A percentile compares a stretch with the other conserved stretches of the same genome.
phyloP scores from a whole-genome alignment of 2,797 vertebrate species.

The Trachops cirrhosus region DNA sequence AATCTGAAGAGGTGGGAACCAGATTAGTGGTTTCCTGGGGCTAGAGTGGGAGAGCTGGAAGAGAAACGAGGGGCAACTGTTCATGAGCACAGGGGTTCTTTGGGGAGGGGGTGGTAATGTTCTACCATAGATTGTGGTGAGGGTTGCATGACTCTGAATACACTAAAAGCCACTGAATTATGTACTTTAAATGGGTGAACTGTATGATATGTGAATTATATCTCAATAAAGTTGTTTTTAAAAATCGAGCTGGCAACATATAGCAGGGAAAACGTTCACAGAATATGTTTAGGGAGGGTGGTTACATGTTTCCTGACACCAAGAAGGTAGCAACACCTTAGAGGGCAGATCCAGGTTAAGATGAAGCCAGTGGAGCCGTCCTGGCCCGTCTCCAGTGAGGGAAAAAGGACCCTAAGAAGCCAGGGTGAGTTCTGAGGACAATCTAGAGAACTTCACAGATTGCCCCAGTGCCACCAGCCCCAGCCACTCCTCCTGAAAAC shows the following conservation, averaged over 20 bases:
- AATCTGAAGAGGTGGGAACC: too few species aligned
- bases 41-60: neutral
- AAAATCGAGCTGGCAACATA: neutral
- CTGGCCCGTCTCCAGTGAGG: neutral
- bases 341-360: neutral
- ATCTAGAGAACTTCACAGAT: neutral
- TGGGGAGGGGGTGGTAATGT: neutral
- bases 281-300: neutral
- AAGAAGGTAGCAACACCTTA: neutral
- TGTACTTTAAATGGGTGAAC: too few species aligned
- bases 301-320: neutral
- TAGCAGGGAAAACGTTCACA: neutral
- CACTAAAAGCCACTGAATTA: too few species aligned
- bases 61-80: neutral
- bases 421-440: neutral
- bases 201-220: too few species aligned
- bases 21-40: neutral
- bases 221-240: neutral
- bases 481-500: neutral
- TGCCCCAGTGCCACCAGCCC: neutral
- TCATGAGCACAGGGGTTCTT: neutral
- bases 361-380: neutral
- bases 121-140: neutral
- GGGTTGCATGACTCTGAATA: too few species aligned
- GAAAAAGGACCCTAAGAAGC: neutral